Evolutionary conservation across 2,113 vertebrate species (phyloP).

Genomic region (Calonectris borealis): DNA sequence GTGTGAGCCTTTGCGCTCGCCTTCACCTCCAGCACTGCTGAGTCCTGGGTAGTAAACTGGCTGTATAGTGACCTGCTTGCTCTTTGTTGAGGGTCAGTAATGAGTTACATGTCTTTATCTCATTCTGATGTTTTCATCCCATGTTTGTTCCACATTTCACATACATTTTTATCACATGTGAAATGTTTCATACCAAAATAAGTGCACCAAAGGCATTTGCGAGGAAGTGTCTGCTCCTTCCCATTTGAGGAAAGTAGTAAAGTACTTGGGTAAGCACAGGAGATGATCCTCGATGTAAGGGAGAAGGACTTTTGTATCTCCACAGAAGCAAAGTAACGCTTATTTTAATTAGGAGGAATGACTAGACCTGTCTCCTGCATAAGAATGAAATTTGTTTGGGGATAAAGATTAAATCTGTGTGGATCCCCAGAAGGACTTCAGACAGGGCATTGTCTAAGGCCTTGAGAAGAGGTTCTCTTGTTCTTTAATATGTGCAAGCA

Average conservation of each 20-base stretch:
- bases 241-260: background rate
- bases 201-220: background rate
- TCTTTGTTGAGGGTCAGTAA: fast-evolving
- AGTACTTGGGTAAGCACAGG: background rate
- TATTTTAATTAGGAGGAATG: background rate
- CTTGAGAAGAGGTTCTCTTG: background rate
- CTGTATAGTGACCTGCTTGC: background rate
- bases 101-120: background rate
- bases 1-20: background rate
- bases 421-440: background rate
- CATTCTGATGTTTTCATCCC: background rate
- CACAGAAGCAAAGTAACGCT: background rate
- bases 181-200: background rate
- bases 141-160: background rate
- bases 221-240: background rate
- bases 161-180: background rate
- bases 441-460: background rate
- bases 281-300: background rate
- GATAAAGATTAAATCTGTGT: background rate
- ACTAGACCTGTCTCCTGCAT: background rate
- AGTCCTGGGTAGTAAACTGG: background rate
- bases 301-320: background rate
- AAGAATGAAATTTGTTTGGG: background rate
- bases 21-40: background rate
- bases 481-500: background rate